phyloP scores from a whole-genome alignment of 2,113 vertebrate genomes.

The Corythornis vintsioides region DNA sequence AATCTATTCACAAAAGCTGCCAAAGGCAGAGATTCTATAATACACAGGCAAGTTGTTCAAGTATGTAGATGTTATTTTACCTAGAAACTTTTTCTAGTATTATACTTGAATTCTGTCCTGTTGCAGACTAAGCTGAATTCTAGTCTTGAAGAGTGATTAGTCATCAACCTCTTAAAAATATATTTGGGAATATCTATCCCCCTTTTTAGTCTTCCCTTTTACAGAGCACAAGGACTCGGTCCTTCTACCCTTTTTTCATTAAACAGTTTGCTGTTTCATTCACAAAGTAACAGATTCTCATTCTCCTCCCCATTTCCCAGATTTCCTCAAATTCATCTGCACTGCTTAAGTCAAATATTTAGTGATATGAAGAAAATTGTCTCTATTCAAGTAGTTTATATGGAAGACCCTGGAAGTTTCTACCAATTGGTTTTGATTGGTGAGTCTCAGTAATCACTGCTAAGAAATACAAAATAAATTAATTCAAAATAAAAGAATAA shows the following conservation, averaged over 20 bases:
- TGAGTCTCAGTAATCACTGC: neutral
- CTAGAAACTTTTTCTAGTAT: neutral
- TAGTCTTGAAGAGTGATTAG: neutral
- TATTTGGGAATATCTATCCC: neutral
- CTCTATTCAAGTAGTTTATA: neutral
- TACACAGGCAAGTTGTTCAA: neutral
- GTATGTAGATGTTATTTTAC: neutral
- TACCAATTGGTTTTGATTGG: neutral
- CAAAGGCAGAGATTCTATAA: neutral
- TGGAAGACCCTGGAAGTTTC: neutral
- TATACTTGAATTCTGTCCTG: neutral
- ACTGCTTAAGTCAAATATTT: neutral
- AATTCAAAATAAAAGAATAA: neutral
- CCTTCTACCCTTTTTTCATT: neutral
- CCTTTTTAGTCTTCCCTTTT: neutral
- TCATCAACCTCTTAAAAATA: neutral
- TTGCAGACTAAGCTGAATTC: neutral
- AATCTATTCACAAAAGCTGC: neutral
- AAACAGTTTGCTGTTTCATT: neutral
- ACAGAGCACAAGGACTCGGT: neutral
- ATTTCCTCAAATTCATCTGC: neutral
- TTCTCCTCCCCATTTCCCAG: neutral
- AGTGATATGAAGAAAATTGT: neutral
- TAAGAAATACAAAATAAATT: neutral
- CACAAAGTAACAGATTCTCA: neutral